Evolutionary conservation across 2,888 invertebrate species (phyloP).

Genomic region (Boloria euphrosyne): DNA sequence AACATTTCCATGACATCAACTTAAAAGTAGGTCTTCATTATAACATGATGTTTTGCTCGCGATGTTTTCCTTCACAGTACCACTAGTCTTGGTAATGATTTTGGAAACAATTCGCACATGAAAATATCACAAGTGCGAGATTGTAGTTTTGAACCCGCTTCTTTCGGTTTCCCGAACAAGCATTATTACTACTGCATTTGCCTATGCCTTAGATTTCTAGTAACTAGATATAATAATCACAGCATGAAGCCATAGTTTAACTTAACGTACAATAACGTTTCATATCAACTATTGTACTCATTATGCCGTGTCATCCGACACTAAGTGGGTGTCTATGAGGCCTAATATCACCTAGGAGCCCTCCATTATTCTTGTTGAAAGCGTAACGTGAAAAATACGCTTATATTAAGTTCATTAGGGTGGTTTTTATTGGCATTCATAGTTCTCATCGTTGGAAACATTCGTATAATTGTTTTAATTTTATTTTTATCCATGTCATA

Average conservation of each 20-base stretch:
- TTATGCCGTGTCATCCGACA: slow-evolving; percentile 49
- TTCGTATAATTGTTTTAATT: too few species aligned
- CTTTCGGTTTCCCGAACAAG: too few species aligned
- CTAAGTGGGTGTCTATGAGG: slow-evolving; percentile 45
- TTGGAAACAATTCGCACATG: too few species aligned
- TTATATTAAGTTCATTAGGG: slow-evolving; percentile 14
- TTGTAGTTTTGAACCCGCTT: too few species aligned
- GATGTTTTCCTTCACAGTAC: too few species aligned
- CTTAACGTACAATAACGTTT: slow-evolving; percentile 28
- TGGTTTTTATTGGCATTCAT: slow-evolving; percentile 28
- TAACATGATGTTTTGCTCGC: too few species aligned
- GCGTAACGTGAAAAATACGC: slow-evolving; percentile 52
- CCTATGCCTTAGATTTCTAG: not conserved
- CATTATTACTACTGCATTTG: too few species aligned
- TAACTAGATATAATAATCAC: not conserved
- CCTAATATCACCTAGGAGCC: slow-evolving; percentile 55
- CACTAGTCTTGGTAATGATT: too few species aligned
- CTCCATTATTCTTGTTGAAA: slow-evolving; percentile 54
- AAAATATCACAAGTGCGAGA: too few species aligned
- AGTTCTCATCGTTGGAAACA: not conserved
- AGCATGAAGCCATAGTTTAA: slow-evolving; percentile 4
- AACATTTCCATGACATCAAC: too few species aligned
- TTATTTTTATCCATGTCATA: too few species aligned
- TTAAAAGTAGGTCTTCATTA: too few species aligned
- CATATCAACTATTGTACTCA: slow-evolving; percentile 39